Conservation (phyloP, 1,140 invertebrate species). For the Leptinotarsa undecemlineata region DNA sequence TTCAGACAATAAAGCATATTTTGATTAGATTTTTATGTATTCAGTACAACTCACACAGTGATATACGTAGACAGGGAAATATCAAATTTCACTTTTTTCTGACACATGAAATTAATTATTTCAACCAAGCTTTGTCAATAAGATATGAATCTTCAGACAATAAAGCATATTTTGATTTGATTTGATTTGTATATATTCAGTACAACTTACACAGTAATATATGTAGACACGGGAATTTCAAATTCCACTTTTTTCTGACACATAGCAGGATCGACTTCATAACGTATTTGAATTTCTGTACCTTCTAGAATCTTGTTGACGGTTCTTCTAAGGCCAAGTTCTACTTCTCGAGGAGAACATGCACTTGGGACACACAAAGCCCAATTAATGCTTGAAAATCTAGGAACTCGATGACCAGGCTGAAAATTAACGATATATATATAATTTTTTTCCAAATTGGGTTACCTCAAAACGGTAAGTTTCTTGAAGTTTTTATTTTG, state of each 20-base stretch:
- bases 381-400: slow-evolving; percentile 66
- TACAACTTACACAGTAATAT: slow-evolving; percentile 57
- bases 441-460: too few relatives aligned
- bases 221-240: slow-evolving; percentile 53
- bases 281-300: slow-evolving; percentile 58
- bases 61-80: too few relatives aligned
- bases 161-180: too few relatives aligned
- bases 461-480: too few relatives aligned
- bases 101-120: too few relatives aligned
- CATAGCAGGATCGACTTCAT: slow-evolving; percentile 63
- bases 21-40: too few relatives aligned
- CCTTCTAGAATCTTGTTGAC: slow-evolving; percentile 44
- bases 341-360: slow-evolving; percentile 62
- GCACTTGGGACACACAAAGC: slow-evolving; percentile 65
- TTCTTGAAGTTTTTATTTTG: too few relatives aligned
- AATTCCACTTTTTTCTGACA: slow-evolving; percentile 55
- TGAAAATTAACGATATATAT: slow-evolving; percentile 45
- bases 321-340: slow-evolving; percentile 55
- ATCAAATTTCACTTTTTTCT: too few relatives aligned
- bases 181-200: neutral
- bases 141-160: too few relatives aligned
- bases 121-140: too few relatives aligned
- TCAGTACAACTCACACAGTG: too few relatives aligned
- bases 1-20: too few relatives aligned
- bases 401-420: slow-evolving; percentile 67